phyloP scores from a whole-genome alignment of 1,140 invertebrate species.

The Drosophila lini region DNA sequence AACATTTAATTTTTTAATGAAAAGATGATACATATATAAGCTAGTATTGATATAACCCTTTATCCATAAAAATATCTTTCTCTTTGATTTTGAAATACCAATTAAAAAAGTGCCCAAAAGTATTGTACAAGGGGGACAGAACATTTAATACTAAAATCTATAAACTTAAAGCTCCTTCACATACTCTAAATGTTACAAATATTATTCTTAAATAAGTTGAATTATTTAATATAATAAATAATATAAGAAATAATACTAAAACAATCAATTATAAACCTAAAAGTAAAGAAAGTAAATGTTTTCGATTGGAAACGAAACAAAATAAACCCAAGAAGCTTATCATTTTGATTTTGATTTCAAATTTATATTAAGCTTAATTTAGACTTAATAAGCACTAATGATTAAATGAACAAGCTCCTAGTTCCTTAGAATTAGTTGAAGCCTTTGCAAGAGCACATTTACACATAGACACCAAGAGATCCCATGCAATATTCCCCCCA shows the following conservation, averaged over 20 bases:
- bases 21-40: background rate
- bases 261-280: no score
- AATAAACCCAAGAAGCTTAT: background rate
- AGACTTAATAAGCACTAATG: background rate
- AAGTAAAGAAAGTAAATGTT: no score
- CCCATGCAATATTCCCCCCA: background rate
- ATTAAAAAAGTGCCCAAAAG: background rate
- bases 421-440: background rate
- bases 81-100: background rate
- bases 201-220: no score
- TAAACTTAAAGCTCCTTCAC: no score
- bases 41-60: background rate
- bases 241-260: no score
- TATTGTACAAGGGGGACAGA: background rate
- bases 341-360: background rate
- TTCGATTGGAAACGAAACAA: no score
- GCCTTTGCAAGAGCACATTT: conserved; percentile 7
- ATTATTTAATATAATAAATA: no score
- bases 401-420: background rate
- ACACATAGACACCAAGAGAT: conserved; percentile 4
- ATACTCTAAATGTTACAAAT: no score
- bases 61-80: background rate
- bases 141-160: background rate
- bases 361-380: background rate
- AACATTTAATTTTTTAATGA: background rate